These are phyloP conservation scores for Pyrrhosoma nymphula DNA, from an alignment of 2,888 invertebrate species.

Conservation along the genomic window DNA sequence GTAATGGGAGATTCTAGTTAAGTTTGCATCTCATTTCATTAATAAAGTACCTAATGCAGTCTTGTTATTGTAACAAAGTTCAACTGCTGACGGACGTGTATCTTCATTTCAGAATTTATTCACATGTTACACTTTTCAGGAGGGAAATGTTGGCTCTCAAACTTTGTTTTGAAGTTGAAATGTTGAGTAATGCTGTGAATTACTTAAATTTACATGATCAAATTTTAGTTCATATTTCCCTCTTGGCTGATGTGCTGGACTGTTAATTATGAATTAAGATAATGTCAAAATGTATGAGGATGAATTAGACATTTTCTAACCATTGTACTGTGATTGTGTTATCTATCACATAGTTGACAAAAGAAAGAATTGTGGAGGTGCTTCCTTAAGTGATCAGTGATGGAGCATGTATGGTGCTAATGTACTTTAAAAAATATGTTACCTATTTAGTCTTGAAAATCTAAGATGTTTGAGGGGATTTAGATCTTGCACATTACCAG, in stretches of 20 bases:
- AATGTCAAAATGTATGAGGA: not conserved
- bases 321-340: not conserved
- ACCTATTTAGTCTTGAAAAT: not conserved
- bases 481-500: not conserved
- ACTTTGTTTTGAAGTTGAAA: too few relatives aligned
- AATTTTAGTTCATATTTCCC: too few relatives aligned
- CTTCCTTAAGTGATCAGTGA: not conserved
- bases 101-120: too few relatives aligned
- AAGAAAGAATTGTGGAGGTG: not conserved
- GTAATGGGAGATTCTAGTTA: not conserved
- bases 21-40: not conserved
- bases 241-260: too few relatives aligned
- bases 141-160: too few relatives aligned
- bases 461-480: not conserved
- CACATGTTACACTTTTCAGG: too few relatives aligned
- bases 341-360: not conserved
- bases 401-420: slow-evolving; percentile 52
- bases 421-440: not conserved
- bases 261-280: too few relatives aligned
- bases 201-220: too few relatives aligned
- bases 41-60: not conserved
- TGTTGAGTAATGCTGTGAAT: too few relatives aligned
- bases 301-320: not conserved
- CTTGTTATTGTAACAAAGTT: not conserved
- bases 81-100: too few relatives aligned